phyloP scores from a whole-genome alignment of 2,888 invertebrate genomes.

The Meiosimyza platycephala region DNA sequence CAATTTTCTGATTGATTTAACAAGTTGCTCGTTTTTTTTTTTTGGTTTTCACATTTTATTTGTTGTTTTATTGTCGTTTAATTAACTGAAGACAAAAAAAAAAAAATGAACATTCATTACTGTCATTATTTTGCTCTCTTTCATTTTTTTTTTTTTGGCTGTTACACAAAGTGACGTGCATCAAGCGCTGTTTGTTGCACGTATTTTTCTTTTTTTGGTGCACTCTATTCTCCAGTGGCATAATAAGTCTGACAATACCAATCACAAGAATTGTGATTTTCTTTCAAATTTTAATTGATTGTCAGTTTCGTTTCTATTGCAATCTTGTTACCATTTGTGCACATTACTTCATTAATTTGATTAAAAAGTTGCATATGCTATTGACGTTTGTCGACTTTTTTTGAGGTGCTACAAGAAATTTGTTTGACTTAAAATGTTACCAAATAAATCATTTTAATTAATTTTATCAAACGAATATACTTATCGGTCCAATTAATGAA shows the following conservation, averaged over 20 bases:
- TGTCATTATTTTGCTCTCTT: background rate
- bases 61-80: background rate
- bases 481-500: no score
- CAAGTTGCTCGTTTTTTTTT: constrained; percentile 4
- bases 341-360: no score
- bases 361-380: no score
- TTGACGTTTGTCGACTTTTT: no score
- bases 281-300: constrained; percentile 24
- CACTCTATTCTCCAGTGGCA: no score
- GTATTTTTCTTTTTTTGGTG: no score
- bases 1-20: constrained; percentile 15
- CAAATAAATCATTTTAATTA: no score
- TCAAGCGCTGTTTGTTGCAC: background rate
- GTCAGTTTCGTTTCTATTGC: background rate
- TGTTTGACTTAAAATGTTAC: no score
- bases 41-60: background rate
- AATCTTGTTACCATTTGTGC: no score
- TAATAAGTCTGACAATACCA: background rate
- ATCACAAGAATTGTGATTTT: constrained; percentile 15
- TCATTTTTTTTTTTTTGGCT: background rate
- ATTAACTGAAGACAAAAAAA: background rate
- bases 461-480: no score
- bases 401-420: no score
- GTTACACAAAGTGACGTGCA: no score
- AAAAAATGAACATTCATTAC: background rate